phyloP scores from a whole-genome alignment of 37 sponge, comb jelly and placozoan species.

The Hexactinellida sp. region DNA sequence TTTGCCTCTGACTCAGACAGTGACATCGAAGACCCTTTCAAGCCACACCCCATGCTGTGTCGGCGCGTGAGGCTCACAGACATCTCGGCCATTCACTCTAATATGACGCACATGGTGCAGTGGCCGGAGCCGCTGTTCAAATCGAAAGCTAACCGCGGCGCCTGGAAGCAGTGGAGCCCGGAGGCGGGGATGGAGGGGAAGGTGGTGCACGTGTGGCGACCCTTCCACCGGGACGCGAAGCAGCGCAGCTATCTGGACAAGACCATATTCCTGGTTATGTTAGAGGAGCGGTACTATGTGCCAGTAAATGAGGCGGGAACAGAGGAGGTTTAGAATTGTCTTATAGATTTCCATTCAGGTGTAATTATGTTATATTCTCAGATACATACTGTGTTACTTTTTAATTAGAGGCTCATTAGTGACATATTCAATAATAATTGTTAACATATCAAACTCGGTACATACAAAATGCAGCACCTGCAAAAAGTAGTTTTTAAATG shows the following conservation, averaged over 20 bases:
- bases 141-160: conserved; percentile 25
- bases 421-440: too few species aligned
- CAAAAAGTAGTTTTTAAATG: too few species aligned
- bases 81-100: conserved; percentile 23
- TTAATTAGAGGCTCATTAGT: background rate
- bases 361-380: background rate
- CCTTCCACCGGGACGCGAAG: conserved; percentile 48
- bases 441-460: too few species aligned
- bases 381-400: background rate
- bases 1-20: conserved; percentile 31
- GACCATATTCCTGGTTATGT: conserved; percentile 44
- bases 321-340: conserved; percentile 18
- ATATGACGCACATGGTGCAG: conserved; percentile 42
- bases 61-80: conserved; percentile 37
- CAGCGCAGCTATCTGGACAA: conserved; percentile 65
- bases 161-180: conserved; percentile 62
- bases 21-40: conserved; percentile 47
- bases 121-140: conserved; percentile 43
- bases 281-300: conserved; percentile 32
- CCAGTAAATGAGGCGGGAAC: conserved; percentile 50
- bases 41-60: conserved; percentile 47
- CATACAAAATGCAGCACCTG: too few species aligned
- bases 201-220: conserved; percentile 78
- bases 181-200: conserved; percentile 48
- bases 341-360: background rate